phyloP scores from a whole-genome alignment of 1,140 invertebrate genomes.

The Augochlora pura region DNA sequence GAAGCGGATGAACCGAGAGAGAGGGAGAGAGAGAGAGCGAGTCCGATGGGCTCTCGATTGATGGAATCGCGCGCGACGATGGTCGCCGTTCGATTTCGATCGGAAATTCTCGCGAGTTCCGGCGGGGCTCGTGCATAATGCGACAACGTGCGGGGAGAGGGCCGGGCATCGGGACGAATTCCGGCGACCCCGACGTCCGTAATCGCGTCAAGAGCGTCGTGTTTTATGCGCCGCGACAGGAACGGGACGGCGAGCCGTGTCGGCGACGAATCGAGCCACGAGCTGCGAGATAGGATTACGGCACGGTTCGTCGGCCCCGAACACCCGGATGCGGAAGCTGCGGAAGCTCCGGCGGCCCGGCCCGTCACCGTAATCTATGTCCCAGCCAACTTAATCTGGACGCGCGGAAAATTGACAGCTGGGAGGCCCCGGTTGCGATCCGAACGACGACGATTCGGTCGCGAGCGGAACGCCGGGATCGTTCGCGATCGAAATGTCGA shows the following conservation, averaged over 20 bases:
- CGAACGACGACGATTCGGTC: neutral
- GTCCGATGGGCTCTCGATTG: neutral
- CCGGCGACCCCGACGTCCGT: conserved; percentile 7
- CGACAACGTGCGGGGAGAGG: conserved; percentile 2
- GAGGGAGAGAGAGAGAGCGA: neutral
- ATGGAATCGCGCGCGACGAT: neutral
- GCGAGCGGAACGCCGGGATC: too few species aligned
- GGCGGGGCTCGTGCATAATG: conserved; percentile 32
- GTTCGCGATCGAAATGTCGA: too few species aligned
- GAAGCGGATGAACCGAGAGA: neutral
- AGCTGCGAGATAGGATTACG: conserved; percentile 43
- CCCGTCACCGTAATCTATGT: conserved; percentile 45
- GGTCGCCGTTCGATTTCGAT: neutral
- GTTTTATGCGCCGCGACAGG: conserved; percentile 40
- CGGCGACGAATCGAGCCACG: conserved; percentile 35
- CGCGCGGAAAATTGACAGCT: conserved; percentile 38
- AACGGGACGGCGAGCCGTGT: conserved; percentile 28
- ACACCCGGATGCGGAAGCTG: conserved; percentile 41
- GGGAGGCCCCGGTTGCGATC: neutral
- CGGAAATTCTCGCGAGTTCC: conserved; percentile 12
- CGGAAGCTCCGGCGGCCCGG: conserved; percentile 29
- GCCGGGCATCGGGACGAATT: neutral
- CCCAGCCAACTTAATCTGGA: conserved; percentile 37
- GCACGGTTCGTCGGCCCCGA: conserved; percentile 46
- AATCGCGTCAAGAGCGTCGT: conserved; percentile 44